Evolutionary conservation across 2,888 invertebrate species (phyloP).

Genomic region (Cantharis rufa): DNA sequence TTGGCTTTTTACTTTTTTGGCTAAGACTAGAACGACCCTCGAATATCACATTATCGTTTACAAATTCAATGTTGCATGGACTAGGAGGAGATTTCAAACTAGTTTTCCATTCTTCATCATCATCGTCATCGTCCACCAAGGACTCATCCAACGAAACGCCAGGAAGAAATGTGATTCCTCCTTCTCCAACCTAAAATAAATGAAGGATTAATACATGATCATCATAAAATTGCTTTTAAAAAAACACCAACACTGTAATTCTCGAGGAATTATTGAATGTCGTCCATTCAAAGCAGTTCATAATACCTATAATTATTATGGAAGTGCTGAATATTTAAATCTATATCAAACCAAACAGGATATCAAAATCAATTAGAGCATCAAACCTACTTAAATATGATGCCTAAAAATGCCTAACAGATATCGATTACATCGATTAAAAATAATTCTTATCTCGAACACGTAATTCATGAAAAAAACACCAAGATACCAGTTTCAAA

Average conservation of each 20-base stretch:
- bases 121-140: conserved; percentile 64
- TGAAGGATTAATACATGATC: background rate
- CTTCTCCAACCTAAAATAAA: conserved; percentile 63
- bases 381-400: background rate
- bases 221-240: background rate
- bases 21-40: conserved; percentile 86
- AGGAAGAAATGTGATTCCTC: conserved; percentile 64
- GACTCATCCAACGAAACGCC: conserved; percentile 65
- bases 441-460: background rate
- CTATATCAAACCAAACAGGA: background rate
- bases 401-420: background rate
- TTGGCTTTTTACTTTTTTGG: conserved; percentile 62
- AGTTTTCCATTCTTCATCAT: conserved; percentile 60
- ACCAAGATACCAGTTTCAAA: no score
- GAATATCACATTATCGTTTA: conserved; percentile 88
- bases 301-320: background rate
- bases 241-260: background rate
- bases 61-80: conserved; percentile 81
- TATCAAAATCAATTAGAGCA: conserved; percentile 1
- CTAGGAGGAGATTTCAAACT: conserved; percentile 70
- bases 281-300: background rate
- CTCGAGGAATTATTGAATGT: background rate
- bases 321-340: background rate
- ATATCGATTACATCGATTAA: background rate
- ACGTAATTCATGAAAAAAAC: background rate